Base-by-base conservation (phyloP, 2,797 vertebrate species). In the Helarctos malayanus region DNA sequence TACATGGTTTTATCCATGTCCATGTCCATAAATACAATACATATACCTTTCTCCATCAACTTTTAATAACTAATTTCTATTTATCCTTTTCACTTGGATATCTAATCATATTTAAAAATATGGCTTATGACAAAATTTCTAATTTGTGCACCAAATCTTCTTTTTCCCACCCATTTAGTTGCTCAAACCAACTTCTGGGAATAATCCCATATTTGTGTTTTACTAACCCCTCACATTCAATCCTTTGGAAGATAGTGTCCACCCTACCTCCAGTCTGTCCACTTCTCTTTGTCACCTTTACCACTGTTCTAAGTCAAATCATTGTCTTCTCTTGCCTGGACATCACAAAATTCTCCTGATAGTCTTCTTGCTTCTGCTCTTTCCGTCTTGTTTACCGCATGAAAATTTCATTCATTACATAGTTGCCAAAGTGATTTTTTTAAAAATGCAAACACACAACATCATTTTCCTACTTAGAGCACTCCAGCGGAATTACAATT, bases 61-160 rank as follows among this genome's bases (percentile, higher is more conserved):
- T 8, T 49, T 59, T 21, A 80, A 63, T 25, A 81, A 45, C 5
- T 7, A n/a, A 7, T 69, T 16, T 57, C 16, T 75, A 25, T 32
- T 84, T 90, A 25, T 32, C 11, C 16, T 52, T 63, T 35, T 79
- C 19, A 91, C 14, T 56, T 91, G 23, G 54, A 54, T 90, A 23
- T 81, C 45, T 82, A 82, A 83, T 80, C 47, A 35, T 21, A 41
- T 54, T 79, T 88, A 92, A 86, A 82, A n/a, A 78, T 47, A 59
- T 63, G 25, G 18, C 25, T 47, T 47, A 73, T 76, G 81, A 57
- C 7, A 49, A 82, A 89, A 89, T 56, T 85, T 12, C 63, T 68
- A 78, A 41, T 32, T 94, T 95, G 68, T 61, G 4, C 49, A 7
- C 12, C 63, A 61, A 65, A 47, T 3, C 14, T 78, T 90, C 35